These are phyloP conservation scores for Dasypus novemcinctus DNA, from an alignment of 2,113 vertebrate species.

Conservation along the genomic window DNA sequence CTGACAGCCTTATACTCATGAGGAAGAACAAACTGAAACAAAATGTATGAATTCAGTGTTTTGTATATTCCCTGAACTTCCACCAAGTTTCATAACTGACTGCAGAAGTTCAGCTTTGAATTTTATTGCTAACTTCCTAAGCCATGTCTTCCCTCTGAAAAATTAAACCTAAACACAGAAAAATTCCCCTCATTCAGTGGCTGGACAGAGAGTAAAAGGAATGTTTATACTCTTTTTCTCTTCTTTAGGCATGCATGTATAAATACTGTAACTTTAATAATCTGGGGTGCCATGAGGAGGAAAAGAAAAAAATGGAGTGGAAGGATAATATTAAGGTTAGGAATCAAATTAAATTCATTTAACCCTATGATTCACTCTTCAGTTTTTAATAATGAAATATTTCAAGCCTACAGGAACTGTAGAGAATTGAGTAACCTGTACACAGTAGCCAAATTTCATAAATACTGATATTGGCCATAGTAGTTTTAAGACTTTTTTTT, in stretches of 20 bases:
- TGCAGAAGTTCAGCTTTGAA: background rate
- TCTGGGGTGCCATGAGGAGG: background rate
- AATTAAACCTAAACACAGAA: background rate
- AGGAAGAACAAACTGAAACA: slow-evolving; percentile 1
- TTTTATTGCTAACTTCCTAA: background rate
- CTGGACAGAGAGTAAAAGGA: background rate
- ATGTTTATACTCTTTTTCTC: background rate
- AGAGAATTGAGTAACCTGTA: background rate
- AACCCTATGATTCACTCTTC: background rate
- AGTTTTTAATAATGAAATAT: background rate
- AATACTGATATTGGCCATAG: background rate
- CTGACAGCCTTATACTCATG: background rate
- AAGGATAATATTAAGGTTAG: background rate
- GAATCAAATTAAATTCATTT: background rate
- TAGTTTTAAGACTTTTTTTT: background rate
- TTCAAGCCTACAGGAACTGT: slow-evolving; percentile 1
- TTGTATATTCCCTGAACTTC: background rate
- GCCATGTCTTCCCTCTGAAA: background rate
- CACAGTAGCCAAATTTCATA: background rate
- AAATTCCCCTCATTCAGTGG: background rate
- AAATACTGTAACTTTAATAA: background rate
- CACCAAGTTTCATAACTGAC: background rate
- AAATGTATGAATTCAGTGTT: background rate
- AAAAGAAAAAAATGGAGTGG: background rate
- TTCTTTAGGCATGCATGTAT: background rate